phyloP scores from a whole-genome alignment of 2,113 vertebrate genomes.

The Romanogobio albipinnatus region DNA sequence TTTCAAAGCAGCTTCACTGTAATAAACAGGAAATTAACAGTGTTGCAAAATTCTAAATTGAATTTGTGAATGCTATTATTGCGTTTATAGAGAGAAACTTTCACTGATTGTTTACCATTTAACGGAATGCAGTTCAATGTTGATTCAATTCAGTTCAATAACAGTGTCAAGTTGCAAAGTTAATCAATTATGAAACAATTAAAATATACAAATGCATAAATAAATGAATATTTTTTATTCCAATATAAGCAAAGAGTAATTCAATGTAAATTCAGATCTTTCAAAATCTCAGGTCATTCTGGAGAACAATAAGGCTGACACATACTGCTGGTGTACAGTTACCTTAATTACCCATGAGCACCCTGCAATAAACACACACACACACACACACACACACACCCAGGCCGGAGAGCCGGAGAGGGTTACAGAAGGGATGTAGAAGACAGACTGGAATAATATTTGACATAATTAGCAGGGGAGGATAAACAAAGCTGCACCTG shows the following conservation, averaged over 20 bases:
- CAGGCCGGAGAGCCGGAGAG: not conserved
- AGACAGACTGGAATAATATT: constrained; percentile 73
- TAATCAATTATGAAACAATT: no score
- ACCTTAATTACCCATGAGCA: constrained; percentile 48
- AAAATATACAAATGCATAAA: no score
- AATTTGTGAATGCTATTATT: no score
- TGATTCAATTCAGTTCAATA: no score
- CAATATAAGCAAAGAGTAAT: not conserved
- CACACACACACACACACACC: not conserved
- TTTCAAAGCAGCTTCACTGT: no score
- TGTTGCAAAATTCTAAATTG: no score
- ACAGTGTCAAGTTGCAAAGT: no score
- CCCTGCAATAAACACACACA: not conserved
- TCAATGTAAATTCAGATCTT: not conserved
- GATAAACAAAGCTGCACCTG: constrained; percentile 72
- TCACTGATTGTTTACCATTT: no score
- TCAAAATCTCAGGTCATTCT: not conserved
- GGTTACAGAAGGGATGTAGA: constrained; percentile 27
- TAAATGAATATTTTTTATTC: no score
- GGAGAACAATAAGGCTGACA: not conserved
- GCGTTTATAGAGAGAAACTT: no score
- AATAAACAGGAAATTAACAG: no score
- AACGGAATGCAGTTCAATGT: no score
- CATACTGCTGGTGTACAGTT: constrained; percentile 46
- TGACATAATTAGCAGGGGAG: constrained; percentile 66